Base-by-base conservation (phyloP, 2,888 invertebrate species). In the Proisotoma minuta region DNA sequence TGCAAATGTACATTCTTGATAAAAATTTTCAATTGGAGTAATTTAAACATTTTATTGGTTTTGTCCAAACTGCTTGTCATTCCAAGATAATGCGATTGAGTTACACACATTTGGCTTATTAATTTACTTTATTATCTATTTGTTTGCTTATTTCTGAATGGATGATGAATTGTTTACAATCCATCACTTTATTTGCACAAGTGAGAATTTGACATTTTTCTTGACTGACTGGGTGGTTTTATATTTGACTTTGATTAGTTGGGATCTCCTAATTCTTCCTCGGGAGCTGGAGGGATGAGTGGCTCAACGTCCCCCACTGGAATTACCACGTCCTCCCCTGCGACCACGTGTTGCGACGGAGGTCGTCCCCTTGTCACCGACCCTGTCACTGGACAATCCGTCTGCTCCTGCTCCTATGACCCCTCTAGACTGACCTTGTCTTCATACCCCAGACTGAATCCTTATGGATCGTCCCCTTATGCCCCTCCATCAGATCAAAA, bases 371-470 rank as follows among this genome's bases (percentile, higher is more conserved):
- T 93, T 79, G 89, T 91, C 83, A 91, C 91, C 74, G 93, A 94
- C 80, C 92, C 93, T 10, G 89, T 92, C 65, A 90, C 91, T 69
- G 93, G 93, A 34, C 92, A 93, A 80, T 89, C 91, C 59, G 43
- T 43, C 18, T 94, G 93, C 81, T 92, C 92, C 74, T 94, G 94
- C 80, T 93, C 93, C 79, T 93, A 93, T 80, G 93, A 93, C 79
- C 87, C 89, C 62, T 89, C 91, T 50, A 82, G 92, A 74, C 83
- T 93, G 71, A 90, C 91, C 57, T 85, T 91, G 69, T 84, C 88
- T 69, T 85, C 86, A 70, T 91, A 91, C 78, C 89, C 90, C 40
- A 83, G 91, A 72, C 82, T 88, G 73, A 84, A 88, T 73, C 87
- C 88, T 54, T 77, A 79, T 63, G 87, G 88, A 40, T 87, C 87